These are phyloP conservation scores for Drosophila novamexicana DNA, from an alignment of 1,140 invertebrate species.

Conservation along the genomic window DNA sequence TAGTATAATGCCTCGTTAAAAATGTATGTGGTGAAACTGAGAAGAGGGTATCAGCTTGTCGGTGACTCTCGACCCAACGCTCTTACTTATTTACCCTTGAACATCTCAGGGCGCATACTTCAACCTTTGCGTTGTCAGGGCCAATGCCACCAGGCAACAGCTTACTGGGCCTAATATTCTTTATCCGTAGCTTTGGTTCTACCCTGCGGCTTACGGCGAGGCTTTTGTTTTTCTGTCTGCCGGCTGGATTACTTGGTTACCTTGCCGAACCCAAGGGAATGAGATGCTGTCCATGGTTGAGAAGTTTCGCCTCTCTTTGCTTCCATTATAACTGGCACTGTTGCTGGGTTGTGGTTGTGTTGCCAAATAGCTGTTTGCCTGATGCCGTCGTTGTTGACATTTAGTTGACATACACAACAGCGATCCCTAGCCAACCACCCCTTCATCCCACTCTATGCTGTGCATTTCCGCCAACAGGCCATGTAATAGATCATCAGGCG, in stretches of 20 bases:
- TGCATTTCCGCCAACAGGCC: conserved; percentile 62
- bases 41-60: neutral
- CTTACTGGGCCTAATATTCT: conserved; percentile 24
- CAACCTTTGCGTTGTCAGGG: conserved; percentile 40
- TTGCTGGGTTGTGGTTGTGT: conserved; percentile 32
- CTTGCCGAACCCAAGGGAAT: neutral
- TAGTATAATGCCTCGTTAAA: too few relatives aligned
- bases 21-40: too few relatives aligned
- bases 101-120: conserved; percentile 8
- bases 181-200: conserved; percentile 21
- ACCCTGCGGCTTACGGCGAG: neutral
- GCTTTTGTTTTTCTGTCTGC: conserved; percentile 34
- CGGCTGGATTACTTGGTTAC: conserved; percentile 16
- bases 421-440: neutral
- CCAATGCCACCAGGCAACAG: conserved; percentile 57
- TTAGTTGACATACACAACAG: conserved; percentile 74
- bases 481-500: conserved; percentile 73
- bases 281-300: conserved; percentile 3
- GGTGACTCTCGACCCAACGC: neutral
- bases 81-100: conserved; percentile 44
- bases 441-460: conserved; percentile 4
- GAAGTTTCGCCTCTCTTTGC: conserved; percentile 49
- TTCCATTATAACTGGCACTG: conserved; percentile 24
- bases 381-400: conserved; percentile 68
- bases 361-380: conserved; percentile 7